Conservation (phyloP, 1,140 invertebrate species). For the Scaptodrosophila lebanonensis region DNA sequence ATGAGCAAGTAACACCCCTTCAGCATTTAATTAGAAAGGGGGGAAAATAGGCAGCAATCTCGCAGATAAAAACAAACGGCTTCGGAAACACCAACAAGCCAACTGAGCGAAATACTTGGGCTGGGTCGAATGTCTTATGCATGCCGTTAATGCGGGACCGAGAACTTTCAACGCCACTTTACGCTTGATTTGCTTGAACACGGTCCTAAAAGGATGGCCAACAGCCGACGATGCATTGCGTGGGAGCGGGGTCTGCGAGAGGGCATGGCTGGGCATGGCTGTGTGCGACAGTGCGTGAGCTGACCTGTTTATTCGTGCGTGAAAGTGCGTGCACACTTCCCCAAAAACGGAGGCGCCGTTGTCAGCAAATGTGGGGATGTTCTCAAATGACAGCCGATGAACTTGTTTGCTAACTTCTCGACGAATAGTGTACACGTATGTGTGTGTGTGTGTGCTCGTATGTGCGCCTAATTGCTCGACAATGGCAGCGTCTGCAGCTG, state of each 20-base stretch:
- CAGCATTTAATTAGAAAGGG: too few species aligned
- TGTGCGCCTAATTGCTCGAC: too few species aligned
- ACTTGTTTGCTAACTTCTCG: slow-evolving; percentile 54
- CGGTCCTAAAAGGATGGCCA: slow-evolving; percentile 17
- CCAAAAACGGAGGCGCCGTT: slow-evolving; percentile 41
- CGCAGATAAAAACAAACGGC: too few species aligned
- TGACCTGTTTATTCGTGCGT: slow-evolving; percentile 55
- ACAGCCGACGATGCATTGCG: slow-evolving; percentile 60
- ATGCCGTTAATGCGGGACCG: not conserved
- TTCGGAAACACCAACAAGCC: too few species aligned
- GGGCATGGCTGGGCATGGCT: slow-evolving; percentile 10
- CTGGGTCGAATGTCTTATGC: too few species aligned
- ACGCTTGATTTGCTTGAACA: slow-evolving; percentile 56
- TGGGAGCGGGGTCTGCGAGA: slow-evolving; percentile 4
- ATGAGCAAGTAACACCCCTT: too few species aligned
- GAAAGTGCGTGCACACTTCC: slow-evolving; percentile 33
- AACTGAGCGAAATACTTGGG: too few species aligned
- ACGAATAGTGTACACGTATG: too few species aligned
- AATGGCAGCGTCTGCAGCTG: too few species aligned
- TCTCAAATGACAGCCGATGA: slow-evolving; percentile 13
- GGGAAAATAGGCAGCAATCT: too few species aligned
- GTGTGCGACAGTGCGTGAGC: slow-evolving; percentile 35
- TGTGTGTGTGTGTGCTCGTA: too few species aligned
- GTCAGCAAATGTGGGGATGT: slow-evolving; percentile 11
- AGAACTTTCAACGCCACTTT: slow-evolving; percentile 52